These are phyloP conservation scores for Epirrita christyi DNA, from an alignment of 2,888 invertebrate genomes.

Conservation along the genomic window DNA sequence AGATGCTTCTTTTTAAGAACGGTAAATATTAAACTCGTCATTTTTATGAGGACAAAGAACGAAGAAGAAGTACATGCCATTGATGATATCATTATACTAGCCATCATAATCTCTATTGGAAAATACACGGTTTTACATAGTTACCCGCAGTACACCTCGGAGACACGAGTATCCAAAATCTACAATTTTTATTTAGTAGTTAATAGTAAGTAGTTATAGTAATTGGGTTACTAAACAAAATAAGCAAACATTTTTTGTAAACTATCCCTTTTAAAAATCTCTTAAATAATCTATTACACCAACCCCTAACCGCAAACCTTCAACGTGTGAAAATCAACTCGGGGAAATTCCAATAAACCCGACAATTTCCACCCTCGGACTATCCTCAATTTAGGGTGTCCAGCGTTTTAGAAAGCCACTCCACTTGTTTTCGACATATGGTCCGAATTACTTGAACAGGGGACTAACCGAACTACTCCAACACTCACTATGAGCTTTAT, in stretches of 20 bases:
- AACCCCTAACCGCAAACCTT: constrained; percentile 45
- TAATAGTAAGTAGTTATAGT: too few relatives aligned
- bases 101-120: too few relatives aligned
- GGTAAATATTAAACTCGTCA: too few relatives aligned
- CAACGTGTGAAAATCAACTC: constrained; percentile 69
- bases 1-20: too few relatives aligned
- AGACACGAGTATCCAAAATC: too few relatives aligned
- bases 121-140: too few relatives aligned
- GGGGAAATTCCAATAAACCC: constrained; percentile 79
- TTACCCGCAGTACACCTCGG: too few relatives aligned
- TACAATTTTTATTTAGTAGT: too few relatives aligned
- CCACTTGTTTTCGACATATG: constrained; percentile 80
- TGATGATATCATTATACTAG: too few relatives aligned
- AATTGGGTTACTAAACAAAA: too few relatives aligned
- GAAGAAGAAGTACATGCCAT: too few relatives aligned
- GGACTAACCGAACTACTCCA: constrained; percentile 38
- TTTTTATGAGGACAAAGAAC: too few relatives aligned
- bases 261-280: constrained; percentile 22
- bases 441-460: constrained; percentile 69
- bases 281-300: constrained; percentile 29
- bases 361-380: constrained; percentile 70
- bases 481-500: constrained; percentile 40
- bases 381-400: constrained; percentile 76
- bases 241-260: background rate
- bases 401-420: constrained; percentile 74